Conservation (phyloP, 1,140 invertebrate species). For the Drosophila lacertosa region DNA sequence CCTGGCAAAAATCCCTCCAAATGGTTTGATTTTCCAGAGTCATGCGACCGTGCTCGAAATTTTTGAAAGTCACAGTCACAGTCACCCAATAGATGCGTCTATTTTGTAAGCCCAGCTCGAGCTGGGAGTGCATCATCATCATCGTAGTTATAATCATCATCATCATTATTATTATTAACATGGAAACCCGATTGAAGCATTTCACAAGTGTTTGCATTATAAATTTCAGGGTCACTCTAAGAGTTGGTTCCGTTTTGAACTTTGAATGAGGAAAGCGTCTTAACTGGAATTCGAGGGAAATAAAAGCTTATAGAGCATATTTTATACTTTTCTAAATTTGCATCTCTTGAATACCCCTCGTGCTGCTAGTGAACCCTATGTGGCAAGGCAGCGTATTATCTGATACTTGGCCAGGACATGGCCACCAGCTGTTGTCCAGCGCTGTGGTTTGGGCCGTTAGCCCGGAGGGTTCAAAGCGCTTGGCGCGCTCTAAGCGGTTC, state of each 20-base stretch:
- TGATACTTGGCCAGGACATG: slow-evolving; percentile 38
- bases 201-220: slow-evolving; percentile 54
- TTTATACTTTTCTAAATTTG: no score
- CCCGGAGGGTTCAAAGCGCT: slow-evolving; percentile 73
- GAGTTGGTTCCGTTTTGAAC: slow-evolving; percentile 31
- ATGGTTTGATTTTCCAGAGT: slow-evolving; percentile 37
- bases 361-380: neutral
- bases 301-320: no score
- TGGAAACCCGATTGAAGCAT: slow-evolving; percentile 19
- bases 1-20: slow-evolving; percentile 42
- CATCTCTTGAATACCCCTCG: slow-evolving; percentile 2
- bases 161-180: neutral
- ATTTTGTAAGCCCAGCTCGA: slow-evolving; percentile 62
- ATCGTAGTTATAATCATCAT: slow-evolving; percentile 7
- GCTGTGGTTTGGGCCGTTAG: slow-evolving; percentile 23
- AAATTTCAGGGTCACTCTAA: slow-evolving; percentile 68
- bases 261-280: slow-evolving; percentile 17
- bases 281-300: neutral
- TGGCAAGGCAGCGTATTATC: neutral
- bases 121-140: slow-evolving; percentile 7
- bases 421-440: slow-evolving; percentile 47
- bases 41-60: slow-evolving; percentile 35
- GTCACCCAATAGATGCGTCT: slow-evolving; percentile 20
- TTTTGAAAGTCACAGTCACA: slow-evolving; percentile 74
- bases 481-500: slow-evolving; percentile 75